phyloP scores from a whole-genome alignment of 2,113 vertebrate genomes.

The Brevimyrus niger region DNA sequence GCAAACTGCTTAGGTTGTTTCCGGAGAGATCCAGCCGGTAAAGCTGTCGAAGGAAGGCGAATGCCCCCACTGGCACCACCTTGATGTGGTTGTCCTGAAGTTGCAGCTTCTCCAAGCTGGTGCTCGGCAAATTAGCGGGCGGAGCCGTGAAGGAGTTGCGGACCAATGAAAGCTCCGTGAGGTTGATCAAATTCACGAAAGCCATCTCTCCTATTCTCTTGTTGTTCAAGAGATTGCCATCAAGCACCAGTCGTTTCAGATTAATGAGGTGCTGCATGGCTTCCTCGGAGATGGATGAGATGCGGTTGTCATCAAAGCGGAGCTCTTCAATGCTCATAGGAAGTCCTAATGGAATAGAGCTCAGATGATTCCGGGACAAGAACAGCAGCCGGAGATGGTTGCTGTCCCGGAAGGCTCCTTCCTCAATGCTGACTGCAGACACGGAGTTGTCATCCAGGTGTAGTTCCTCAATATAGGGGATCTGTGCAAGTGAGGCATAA shows the following conservation, averaged over 20 bases:
- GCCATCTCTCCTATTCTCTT: conserved; percentile 88
- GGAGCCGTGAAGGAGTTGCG: conserved; percentile 89
- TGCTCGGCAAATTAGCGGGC: conserved; percentile 83
- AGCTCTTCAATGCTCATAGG: conserved; percentile 95
- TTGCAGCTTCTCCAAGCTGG: conserved; percentile 86
- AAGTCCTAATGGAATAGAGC: conserved; percentile 89
- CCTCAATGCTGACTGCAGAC: conserved; percentile 94
- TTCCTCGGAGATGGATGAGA: conserved; percentile 92
- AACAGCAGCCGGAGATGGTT: conserved; percentile 89
- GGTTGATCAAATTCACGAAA: conserved; percentile 85
- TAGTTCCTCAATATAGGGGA: conserved; percentile 92
- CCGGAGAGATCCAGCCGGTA: conserved; percentile 94
- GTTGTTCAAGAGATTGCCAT: conserved; percentile 94
- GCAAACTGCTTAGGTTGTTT: conserved; percentile 93
- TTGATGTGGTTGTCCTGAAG: conserved; percentile 98
- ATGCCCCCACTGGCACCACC: conserved; percentile 80
- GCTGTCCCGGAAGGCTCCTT: conserved; percentile 92
- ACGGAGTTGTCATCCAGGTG: conserved; percentile 98
- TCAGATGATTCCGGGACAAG: conserved; percentile 94
- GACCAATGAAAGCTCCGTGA: conserved; percentile 90
- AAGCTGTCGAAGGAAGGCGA: conserved; percentile 86
- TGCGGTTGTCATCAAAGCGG: conserved; percentile 96
- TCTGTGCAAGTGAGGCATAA: conserved; percentile 86
- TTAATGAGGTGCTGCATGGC: conserved; percentile 95
- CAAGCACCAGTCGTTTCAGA: conserved; percentile 90